Evolutionary conservation across 1,140 invertebrate species (phyloP).

Genomic region (Megalonaias nervosa): DNA sequence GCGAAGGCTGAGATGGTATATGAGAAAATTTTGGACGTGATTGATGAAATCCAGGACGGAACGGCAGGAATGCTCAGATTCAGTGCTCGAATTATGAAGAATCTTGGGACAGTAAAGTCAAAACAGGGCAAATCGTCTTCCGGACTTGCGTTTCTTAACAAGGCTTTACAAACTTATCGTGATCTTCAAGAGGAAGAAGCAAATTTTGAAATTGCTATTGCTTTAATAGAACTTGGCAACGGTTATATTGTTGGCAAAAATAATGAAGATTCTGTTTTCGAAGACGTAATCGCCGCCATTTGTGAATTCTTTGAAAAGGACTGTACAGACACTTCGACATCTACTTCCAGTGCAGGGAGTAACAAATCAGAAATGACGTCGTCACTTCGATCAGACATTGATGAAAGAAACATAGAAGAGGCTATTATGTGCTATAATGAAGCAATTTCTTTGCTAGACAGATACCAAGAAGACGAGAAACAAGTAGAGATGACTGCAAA

Average conservation of each 20-base stretch:
- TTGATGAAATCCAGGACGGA: conserved; percentile 63
- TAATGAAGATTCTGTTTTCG: conserved; percentile 61
- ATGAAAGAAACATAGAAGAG: conserved; percentile 55
- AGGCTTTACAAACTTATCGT: conserved; percentile 57
- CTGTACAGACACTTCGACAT: conserved; percentile 50
- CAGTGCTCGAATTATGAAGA: conserved; percentile 61
- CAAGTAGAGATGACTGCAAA: conserved; percentile 60
- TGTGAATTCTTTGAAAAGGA: conserved; percentile 66
- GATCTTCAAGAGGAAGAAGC: conserved; percentile 62
- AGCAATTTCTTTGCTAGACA: conserved; percentile 54
- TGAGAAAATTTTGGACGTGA: conserved; percentile 62
- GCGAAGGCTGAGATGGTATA: conserved; percentile 57
- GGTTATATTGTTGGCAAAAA: conserved; percentile 59
- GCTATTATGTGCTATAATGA: conserved; percentile 63
- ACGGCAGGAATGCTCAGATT: conserved; percentile 59
- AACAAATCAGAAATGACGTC: conserved; percentile 38
- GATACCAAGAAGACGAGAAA: conserved; percentile 52
- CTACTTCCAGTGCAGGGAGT: conserved; percentile 41
- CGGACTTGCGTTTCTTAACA: conserved; percentile 59
- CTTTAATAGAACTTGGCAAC: conserved; percentile 66
- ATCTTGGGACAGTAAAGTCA: conserved; percentile 61
- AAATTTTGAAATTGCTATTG: conserved; percentile 60
- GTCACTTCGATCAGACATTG: conserved; percentile 40
- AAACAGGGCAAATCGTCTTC: conserved; percentile 60
- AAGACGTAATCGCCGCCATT: conserved; percentile 60